phyloP scores from a whole-genome alignment of 2,797 vertebrate species.

The Pseudochromis fuscus region DNA sequence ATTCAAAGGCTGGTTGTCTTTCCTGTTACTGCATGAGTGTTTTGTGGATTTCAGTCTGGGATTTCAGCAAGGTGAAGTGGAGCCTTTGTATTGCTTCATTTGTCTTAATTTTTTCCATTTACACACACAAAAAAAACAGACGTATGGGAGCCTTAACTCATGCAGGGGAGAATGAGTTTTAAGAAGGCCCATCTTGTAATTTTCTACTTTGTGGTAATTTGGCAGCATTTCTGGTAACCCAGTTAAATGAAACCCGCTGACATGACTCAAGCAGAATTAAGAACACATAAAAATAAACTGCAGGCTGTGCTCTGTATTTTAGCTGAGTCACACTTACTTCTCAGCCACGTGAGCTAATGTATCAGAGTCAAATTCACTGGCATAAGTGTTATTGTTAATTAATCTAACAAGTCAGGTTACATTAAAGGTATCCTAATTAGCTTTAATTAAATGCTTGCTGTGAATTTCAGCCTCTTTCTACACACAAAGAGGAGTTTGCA shows the following conservation, averaged over 20 bases:
- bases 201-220: constrained; percentile 58
- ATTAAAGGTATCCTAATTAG: neutral
- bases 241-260: constrained; percentile 69
- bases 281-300: constrained; percentile 66
- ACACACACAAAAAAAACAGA: constrained; percentile 23
- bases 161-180: constrained; percentile 27
- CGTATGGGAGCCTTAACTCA: constrained; percentile 18
- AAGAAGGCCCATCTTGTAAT: constrained; percentile 53
- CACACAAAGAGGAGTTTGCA: neutral
- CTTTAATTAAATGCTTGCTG: neutral
- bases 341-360: constrained; percentile 54
- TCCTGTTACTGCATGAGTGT: constrained; percentile 53
- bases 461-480: neutral
- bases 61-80: constrained; percentile 62
- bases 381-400: constrained; percentile 4
- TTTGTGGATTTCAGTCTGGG: constrained; percentile 47
- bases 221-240: constrained; percentile 67
- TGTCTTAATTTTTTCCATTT: constrained; percentile 48
- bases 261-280: constrained; percentile 73
- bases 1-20: constrained; percentile 64
- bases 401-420: neutral
- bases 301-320: constrained; percentile 52
- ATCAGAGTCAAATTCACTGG: neutral
- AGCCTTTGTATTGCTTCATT: constrained; percentile 51
- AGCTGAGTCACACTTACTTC: constrained; percentile 69